Evolutionary conservation across 2,797 vertebrate genomes (phyloP).

Genomic region (Danio tinwini): DNA sequence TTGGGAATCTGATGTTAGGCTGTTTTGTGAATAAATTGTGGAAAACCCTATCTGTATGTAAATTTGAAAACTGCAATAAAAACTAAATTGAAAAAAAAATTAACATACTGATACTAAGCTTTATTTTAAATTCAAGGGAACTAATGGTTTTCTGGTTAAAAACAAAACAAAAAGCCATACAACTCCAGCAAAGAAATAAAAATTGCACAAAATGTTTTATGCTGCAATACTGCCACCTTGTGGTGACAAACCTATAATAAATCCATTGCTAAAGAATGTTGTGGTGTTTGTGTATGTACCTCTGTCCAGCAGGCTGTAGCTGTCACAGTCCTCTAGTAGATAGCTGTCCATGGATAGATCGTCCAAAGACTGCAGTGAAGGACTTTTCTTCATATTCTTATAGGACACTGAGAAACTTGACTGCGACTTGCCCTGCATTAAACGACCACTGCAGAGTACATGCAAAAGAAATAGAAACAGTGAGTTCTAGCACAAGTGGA

Average conservation of each 20-base stretch:
- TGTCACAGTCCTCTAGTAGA: slow-evolving; percentile 90
- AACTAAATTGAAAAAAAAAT: too few species aligned
- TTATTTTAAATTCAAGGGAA: too few species aligned
- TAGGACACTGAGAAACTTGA: slow-evolving; percentile 88
- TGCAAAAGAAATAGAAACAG: not conserved
- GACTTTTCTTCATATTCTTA: slow-evolving; percentile 94
- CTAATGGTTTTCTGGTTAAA: not conserved
- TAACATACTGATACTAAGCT: too few species aligned
- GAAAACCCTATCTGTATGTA: too few species aligned
- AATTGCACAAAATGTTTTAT: not conserved
- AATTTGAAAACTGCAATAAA: too few species aligned
- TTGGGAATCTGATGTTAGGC: too few species aligned
- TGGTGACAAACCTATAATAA: slow-evolving; percentile 50
- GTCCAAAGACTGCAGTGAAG: slow-evolving; percentile 93
- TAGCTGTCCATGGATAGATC: slow-evolving; percentile 95
- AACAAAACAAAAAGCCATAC: not conserved
- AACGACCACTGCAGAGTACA: slow-evolving; percentile 80
- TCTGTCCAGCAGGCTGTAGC: slow-evolving; percentile 88
- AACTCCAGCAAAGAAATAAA: not conserved
- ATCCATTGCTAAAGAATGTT: not conserved
- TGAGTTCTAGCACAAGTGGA: not conserved
- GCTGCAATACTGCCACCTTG: slow-evolving; percentile 66
- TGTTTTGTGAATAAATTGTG: too few species aligned
- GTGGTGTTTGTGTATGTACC: slow-evolving; percentile 70
- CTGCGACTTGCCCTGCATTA: slow-evolving; percentile 88